phyloP scores from a whole-genome alignment of 2,113 vertebrate species.

The Rhagologus leucostigma region DNA sequence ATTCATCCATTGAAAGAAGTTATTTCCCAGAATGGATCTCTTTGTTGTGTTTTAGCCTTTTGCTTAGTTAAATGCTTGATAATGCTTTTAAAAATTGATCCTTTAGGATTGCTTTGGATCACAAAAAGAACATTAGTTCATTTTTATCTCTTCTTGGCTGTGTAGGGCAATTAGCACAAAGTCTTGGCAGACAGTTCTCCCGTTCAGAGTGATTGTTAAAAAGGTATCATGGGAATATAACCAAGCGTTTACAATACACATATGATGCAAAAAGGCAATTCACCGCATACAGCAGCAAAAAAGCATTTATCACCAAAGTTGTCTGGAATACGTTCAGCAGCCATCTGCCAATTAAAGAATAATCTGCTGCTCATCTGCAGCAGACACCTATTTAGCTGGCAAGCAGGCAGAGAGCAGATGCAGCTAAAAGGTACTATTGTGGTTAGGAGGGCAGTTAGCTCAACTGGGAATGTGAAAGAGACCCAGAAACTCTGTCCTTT shows the following conservation, averaged over 20 bases:
- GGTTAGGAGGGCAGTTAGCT: background rate
- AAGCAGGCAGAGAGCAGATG: background rate
- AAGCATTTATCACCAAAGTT: background rate
- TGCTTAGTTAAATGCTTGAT: constrained; percentile 10
- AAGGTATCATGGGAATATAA: constrained; percentile 7
- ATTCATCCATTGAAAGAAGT: background rate
- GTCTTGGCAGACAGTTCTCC: background rate
- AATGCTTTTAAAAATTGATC: constrained; percentile 37
- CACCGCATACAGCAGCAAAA: background rate
- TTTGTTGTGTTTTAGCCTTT: background rate
- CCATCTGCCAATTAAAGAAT: background rate
- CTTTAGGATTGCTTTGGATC: constrained; percentile 8
- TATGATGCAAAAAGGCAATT: constrained; percentile 1
- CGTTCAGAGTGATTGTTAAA: background rate
- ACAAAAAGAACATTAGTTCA: constrained; percentile 3
- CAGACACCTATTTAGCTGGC: background rate
- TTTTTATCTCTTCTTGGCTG: constrained; percentile 3
- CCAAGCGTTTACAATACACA: background rate
- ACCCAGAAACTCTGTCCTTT: background rate
- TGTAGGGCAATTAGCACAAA: constrained; percentile 28
- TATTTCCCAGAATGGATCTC: background rate
- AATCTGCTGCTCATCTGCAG: background rate
- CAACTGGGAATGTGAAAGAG: background rate
- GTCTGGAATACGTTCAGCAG: background rate
- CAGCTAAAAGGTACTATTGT: background rate